Base-by-base conservation (phyloP, 2,888 invertebrate species). In the Eristalinus aeneus region DNA sequence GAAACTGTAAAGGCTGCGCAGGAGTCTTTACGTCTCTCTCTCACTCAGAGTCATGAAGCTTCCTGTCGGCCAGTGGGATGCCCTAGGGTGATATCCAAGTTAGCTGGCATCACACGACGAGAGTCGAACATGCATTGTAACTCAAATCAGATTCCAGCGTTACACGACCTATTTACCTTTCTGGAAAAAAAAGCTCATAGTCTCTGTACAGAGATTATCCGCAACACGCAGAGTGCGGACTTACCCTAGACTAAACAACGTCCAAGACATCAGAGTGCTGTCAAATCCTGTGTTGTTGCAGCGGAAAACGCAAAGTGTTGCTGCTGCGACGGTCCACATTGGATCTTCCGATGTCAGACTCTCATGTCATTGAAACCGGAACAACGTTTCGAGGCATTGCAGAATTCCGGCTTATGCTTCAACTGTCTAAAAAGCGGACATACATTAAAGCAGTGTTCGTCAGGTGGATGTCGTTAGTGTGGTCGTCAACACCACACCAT, bases 1-100 rank as follows among this genome's bases (percentile, higher is more conserved):
- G 83, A 83, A 20, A 68, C 76, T 10, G 11, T 75, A 23, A 53
- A 54, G 36, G 2, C 65, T 32, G 77, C 80, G 10, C 77, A 74
- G 22, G 77, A 87, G 34, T 83, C 87, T 0, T 61, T 80, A 16
- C 63, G 77, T 9, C n/a, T n/a, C n/a, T n/a, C n/a, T n/a, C n/a
- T 76, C 83, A 6, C 27, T 83, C 11, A 23, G 60, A 2, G 77
- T 63, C 5, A 83, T 77, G 82, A 22, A 77, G n/a, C 8, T 83
- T 0, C 65, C 82, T 10, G 71, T 71, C 9, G 34, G 67, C 8
- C 1, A 67, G 2, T 82, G 71, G 81, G 54, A 80, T 69, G 64
- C 69, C 0, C 39, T 80, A 20, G 74, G 32, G 68, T 74, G 1
- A 36, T 74, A 1, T 46, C 64, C 0, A 74, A 80, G 31, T 12